Percentiles rank a stretch among this genome's conserved stretches.
These are phyloP conservation scores for Brachyptera risi DNA, from an alignment of 2,888 invertebrate species.

Conservation along the genomic window DNA sequence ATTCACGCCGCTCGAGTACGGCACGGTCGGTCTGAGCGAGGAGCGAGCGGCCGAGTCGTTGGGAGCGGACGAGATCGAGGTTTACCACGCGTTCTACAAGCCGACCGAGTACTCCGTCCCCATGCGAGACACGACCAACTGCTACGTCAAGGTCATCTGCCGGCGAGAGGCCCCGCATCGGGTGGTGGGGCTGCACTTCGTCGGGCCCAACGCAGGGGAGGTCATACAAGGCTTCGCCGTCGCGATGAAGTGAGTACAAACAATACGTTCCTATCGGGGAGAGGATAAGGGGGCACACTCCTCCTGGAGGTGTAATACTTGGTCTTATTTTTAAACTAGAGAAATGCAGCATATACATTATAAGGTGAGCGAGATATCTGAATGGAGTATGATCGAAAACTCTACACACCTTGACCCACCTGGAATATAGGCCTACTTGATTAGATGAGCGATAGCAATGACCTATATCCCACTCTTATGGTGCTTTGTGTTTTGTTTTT, in stretches of 20 bases:
- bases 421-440: too few species aligned
- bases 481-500: too few species aligned
- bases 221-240: slow-evolving; percentile 91
- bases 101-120: slow-evolving; percentile 95
- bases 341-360: too few species aligned
- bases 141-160: slow-evolving; percentile 86
- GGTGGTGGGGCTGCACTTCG: slow-evolving; percentile 83
- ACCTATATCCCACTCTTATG: too few species aligned
- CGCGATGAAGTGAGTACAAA: slow-evolving; percentile 81
- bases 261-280: too few species aligned
- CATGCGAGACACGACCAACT: slow-evolving; percentile 78
- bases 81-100: slow-evolving; percentile 92
- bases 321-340: too few species aligned
- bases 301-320: too few species aligned
- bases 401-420: too few species aligned
- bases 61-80: slow-evolving; percentile 78
- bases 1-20: slow-evolving; percentile 95
- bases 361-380: too few species aligned
- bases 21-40: slow-evolving; percentile 90
- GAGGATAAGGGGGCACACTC: too few species aligned
- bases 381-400: too few species aligned
- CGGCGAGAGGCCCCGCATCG: slow-evolving; percentile 62
- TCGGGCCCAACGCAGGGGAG: slow-evolving; percentile 90
- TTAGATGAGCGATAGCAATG: too few species aligned
- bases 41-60: slow-evolving; percentile 65